Conservation (phyloP, 2,888 invertebrate species). For the Rhingia rostrata region DNA sequence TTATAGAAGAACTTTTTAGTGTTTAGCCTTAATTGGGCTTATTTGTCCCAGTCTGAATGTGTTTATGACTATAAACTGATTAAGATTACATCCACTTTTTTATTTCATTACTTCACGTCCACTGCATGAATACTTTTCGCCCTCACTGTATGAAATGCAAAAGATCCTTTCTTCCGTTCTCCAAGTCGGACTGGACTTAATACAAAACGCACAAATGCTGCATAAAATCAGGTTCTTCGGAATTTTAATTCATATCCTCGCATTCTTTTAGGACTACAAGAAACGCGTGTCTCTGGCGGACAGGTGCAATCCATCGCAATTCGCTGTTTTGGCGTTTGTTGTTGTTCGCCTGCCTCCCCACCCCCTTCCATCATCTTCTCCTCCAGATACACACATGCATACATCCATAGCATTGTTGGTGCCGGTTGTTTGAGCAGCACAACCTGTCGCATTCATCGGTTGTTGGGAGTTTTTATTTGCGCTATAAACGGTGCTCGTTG, state of each 20-base stretch:
- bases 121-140: conserved; percentile 4
- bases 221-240: conserved; percentile 75
- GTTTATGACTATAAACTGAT: too few relatives aligned
- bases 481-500: conserved; percentile 69
- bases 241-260: conserved; percentile 75
- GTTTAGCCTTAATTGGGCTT: too few relatives aligned
- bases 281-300: conserved; percentile 75
- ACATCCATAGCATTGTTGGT: conserved; percentile 32
- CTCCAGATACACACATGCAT: background rate
- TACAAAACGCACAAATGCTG: conserved; percentile 55
- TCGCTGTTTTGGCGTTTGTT: conserved; percentile 64
- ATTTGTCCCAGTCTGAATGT: too few relatives aligned
- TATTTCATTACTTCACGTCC: background rate
- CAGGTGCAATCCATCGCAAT: conserved; percentile 75
- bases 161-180: conserved; percentile 58
- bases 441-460: conserved; percentile 71
- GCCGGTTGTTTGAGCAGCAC: conserved; percentile 33
- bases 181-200: conserved; percentile 32
- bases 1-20: too few relatives aligned
- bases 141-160: conserved; percentile 34
- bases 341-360: background rate
- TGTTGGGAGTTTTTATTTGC: conserved; percentile 64
- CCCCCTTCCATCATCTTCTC: background rate
- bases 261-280: conserved; percentile 74
- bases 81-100: too few relatives aligned